A percentile compares a stretch with the other conserved stretches of the same genome.
Evolutionary conservation across 2,888 invertebrate species (phyloP).

Genomic region (Anarsia innoxiella): DNA sequence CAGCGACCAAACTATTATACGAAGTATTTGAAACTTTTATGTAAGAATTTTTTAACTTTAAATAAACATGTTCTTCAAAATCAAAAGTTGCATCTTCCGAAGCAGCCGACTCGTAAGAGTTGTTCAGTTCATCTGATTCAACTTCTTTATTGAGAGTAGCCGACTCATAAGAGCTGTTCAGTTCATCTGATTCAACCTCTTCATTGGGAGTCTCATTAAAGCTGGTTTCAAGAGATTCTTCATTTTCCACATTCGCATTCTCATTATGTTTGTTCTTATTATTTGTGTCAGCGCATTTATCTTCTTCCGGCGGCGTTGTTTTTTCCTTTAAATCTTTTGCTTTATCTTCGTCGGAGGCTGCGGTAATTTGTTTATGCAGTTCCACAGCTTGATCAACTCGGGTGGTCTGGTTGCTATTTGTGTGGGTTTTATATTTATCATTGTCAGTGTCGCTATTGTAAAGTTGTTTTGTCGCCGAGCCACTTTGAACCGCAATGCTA

Average conservation of each 20-base stretch:
- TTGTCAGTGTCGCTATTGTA: no score
- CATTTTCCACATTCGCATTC: no score
- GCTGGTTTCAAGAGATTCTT: no score
- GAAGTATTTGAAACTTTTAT: conserved; percentile 19
- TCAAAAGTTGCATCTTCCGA: conserved; percentile 17
- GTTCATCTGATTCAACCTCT: not conserved
- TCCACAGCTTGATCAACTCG: not conserved
- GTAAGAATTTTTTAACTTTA: conserved; percentile 23
- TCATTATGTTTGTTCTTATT: no score
- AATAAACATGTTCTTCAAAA: conserved; percentile 22
- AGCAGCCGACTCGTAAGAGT: conserved; percentile 12
- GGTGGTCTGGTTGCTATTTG: not conserved
- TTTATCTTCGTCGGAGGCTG: no score
- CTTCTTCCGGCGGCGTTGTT: not conserved
- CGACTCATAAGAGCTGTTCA: not conserved
- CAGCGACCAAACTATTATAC: conserved; percentile 21
- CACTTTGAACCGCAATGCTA: no score
- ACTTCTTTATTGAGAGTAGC: conserved; percentile 1
- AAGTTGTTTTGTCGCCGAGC: not conserved
- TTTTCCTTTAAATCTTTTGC: no score
- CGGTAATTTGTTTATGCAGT: not conserved
- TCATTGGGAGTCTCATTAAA: no score
- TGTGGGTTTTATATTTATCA: no score
- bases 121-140: conserved; percentile 9
- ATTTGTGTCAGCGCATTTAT: not conserved